Percentiles rank a stretch among this genome's conserved stretches.
phyloP scores from a whole-genome alignment of 2,888 invertebrate species.

The Eupithecia subumbrata region DNA sequence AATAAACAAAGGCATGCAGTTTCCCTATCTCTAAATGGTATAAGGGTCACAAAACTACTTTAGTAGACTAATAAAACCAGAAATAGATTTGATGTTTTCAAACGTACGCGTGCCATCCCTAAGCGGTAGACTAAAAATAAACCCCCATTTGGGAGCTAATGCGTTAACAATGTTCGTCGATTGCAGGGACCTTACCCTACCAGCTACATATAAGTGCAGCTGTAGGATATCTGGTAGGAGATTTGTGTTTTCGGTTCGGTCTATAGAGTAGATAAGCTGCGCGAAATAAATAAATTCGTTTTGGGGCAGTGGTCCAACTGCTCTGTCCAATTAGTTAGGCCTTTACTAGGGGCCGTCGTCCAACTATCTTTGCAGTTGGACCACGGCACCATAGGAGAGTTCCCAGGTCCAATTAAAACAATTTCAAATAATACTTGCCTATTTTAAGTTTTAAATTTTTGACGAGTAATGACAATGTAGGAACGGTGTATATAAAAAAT shows the following conservation, averaged over 20 bases:
- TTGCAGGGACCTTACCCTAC: constrained; percentile 34
- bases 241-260: neutral
- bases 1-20: constrained; percentile 4
- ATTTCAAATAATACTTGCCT: no score
- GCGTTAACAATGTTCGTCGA: constrained; percentile 74
- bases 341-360: no score
- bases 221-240: neutral
- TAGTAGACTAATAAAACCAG: constrained; percentile 30
- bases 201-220: constrained; percentile 9
- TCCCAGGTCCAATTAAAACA: no score
- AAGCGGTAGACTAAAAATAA: constrained; percentile 76
- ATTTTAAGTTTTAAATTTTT: neutral
- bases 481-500: no score
- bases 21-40: neutral
- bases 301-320: no score
- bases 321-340: no score
- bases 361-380: no score
- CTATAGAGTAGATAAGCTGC: neutral
- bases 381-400: no score
- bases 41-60: constrained; percentile 8
- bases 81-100: constrained; percentile 11
- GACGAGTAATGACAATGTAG: no score
- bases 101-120: constrained; percentile 48
- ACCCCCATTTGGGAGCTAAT: constrained; percentile 77
- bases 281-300: neutral